Conservation (phyloP, 2,797 vertebrate species). For the Chelidonichthys spinosus region DNA sequence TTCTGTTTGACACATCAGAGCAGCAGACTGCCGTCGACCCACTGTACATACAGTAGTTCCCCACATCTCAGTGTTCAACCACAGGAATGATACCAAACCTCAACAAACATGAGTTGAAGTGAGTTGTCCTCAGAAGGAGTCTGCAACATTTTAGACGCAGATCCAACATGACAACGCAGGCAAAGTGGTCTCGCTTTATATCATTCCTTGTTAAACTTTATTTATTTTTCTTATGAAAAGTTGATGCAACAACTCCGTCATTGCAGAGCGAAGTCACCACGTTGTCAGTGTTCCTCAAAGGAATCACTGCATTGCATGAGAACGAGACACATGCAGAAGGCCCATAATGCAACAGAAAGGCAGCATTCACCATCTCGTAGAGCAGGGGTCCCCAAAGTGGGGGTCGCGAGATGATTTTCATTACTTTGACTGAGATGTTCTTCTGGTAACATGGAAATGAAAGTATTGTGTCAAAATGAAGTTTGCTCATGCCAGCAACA, state of each 20-base stretch:
- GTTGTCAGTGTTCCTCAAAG: slow-evolving; percentile 32
- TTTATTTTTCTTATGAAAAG: slow-evolving; percentile 72
- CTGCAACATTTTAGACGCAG: slow-evolving; percentile 27
- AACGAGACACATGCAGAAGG: slow-evolving; percentile 13
- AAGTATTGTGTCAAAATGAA: no score
- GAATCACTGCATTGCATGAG: slow-evolving; percentile 24
- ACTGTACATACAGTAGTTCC: not conserved
- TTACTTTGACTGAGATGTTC: no score
- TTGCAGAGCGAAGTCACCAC: slow-evolving; percentile 33
- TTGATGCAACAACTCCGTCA: slow-evolving; percentile 63
- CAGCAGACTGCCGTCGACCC: slow-evolving; percentile 18
- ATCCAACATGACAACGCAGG: slow-evolving; percentile 46
- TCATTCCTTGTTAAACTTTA: slow-evolving; percentile 51
- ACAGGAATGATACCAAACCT: not conserved
- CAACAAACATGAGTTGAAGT: not conserved
- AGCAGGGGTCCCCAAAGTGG: no score
- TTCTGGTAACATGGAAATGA: no score
- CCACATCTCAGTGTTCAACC: not conserved
- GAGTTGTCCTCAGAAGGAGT: slow-evolving; percentile 15
- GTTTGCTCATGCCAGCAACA: no score
- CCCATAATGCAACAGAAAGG: slow-evolving; percentile 7
- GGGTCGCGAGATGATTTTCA: no score
- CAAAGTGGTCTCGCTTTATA: slow-evolving; percentile 45
- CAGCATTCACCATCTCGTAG: slow-evolving; percentile 7
- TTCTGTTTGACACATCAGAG: slow-evolving; percentile 37